These are phyloP conservation scores for Parotocinclus haroldoi DNA, from an alignment of 2,797 vertebrate species.

Conservation along the genomic window DNA sequence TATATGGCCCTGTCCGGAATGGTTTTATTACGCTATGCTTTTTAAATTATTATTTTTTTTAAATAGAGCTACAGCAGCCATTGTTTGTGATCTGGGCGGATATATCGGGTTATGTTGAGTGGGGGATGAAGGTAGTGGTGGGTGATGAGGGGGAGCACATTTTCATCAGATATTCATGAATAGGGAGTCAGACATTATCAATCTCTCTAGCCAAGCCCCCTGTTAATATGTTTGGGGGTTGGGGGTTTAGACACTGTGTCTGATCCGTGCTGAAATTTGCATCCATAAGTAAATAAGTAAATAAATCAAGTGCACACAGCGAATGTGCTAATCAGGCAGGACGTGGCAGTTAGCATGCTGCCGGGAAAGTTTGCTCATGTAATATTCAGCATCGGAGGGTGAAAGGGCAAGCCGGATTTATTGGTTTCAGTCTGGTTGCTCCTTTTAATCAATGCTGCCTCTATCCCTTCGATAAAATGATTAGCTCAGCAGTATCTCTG, in stretches of 20 bases:
- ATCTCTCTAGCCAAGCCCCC: conserved; percentile 60
- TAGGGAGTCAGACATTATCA: conserved; percentile 74
- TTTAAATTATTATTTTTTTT: no score
- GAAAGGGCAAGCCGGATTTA: conserved; percentile 81
- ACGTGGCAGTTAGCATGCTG: conserved; percentile 68
- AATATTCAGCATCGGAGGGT: conserved; percentile 79
- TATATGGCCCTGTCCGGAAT: no score
- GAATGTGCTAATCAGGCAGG: conserved; percentile 77
- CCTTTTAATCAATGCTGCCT: conserved; percentile 84
- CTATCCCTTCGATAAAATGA: conserved; percentile 84
- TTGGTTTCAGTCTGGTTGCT: conserved; percentile 79
- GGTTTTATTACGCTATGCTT: no score
- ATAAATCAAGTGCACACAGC: conserved; percentile 77
- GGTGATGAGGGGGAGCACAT: conserved; percentile 43
- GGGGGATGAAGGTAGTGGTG: conserved; percentile 31
- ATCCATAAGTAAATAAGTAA: conserved; percentile 83
- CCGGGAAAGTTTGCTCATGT: conserved; percentile 82
- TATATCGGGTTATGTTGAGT: conserved; percentile 10
- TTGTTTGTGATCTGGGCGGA: conserved; percentile 4
- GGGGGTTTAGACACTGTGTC: conserved; percentile 62
- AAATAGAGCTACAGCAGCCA: no score
- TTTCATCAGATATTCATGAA: conserved; percentile 78
- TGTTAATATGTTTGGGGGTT: conserved; percentile 61
- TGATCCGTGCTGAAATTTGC: conserved; percentile 78
- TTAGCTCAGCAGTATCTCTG: conserved; percentile 81